These are phyloP conservation scores for Sphaerodactylus townsendi DNA, from an alignment of 2,113 vertebrate species.

Conservation along the genomic window DNA sequence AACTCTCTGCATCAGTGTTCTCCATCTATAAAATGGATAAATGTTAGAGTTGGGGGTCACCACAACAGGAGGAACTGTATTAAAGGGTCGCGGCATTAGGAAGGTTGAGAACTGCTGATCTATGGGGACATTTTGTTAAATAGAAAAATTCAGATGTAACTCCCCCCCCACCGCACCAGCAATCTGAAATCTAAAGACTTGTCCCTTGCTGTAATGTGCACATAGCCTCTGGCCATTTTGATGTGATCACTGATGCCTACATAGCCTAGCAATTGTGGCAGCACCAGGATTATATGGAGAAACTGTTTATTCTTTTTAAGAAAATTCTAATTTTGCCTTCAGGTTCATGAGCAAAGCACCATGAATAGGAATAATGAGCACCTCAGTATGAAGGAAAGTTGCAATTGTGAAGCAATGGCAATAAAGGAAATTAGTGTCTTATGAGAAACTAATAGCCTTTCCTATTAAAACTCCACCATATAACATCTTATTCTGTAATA, in stretches of 20 bases:
- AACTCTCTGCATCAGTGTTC: too few relatives aligned
- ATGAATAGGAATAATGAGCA: conserved; percentile 62
- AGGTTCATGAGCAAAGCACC: conserved; percentile 43
- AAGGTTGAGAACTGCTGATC: too few relatives aligned
- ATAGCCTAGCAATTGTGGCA: conserved; percentile 41
- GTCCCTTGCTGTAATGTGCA: neutral
- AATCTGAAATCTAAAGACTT: too few relatives aligned
- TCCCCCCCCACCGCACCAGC: neutral
- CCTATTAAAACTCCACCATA: conserved; percentile 61
- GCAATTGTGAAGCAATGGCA: conserved; percentile 57
- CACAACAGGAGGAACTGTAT: too few relatives aligned
- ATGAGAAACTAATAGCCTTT: conserved; percentile 71
- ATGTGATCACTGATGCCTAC: conserved; percentile 30
- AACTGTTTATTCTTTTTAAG: conserved; percentile 44
- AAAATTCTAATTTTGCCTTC: conserved; percentile 21
- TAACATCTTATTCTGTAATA: conserved; percentile 55
- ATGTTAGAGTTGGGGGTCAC: too few relatives aligned
- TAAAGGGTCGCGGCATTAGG: too few relatives aligned
- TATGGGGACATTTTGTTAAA: neutral
- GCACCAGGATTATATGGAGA: conserved; percentile 39
- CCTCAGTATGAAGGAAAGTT: conserved; percentile 58
- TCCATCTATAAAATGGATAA: too few relatives aligned
- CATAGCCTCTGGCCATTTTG: conserved; percentile 18
- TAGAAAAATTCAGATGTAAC: neutral
- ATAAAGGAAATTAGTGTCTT: conserved; percentile 76